Evolutionary conservation across 2,113 vertebrate genomes (phyloP), one percentile per base, ranked within the genome.

Genomic region (Trogon surrucura): DNA sequence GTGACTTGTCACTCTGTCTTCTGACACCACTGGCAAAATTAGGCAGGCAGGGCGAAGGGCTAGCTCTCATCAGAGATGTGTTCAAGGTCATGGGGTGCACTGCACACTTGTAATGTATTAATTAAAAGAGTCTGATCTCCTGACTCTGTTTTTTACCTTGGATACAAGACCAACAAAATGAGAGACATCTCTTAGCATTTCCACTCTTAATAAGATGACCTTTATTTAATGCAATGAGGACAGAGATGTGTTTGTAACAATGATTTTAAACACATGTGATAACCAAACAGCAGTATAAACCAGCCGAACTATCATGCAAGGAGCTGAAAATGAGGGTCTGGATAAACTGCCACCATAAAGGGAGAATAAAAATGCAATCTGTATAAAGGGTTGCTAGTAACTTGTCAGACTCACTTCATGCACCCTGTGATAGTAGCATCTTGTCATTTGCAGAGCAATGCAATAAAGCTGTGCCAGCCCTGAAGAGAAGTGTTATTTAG

Each of bases 211-310:
- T 83, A 85, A 91, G 56, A 79, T 69, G 64, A 51, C 73, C 15
- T 80, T 95, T 95, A 73, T 88, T 94, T 94, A 88, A 72, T 93
- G 74, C 86, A 86, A 91, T 61, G 82, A 90, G 29, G 66, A 50
- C 30, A 88, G 75, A 84, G 58, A 74, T 86, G 23, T 64, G 80
- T 86, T 96, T 80, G 44, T 94, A 97, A 88, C 82, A 96, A 92
- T 94, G 93, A 85, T 92, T 96, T 95, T 94, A 97, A 97, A 88
- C 29, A 22, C 53, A 34, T 91, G n/a, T 94, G 95, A 94, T 95
- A 88, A 96, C 65, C 60, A 79, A 91, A 78, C 51, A 95, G 51
- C 2, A 17, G 17, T 60, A 73, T 58, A 75, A 92, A 88, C 64
- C 84, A 91, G 80, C 10, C 80, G 92, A 89, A 83, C 72, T 87